A percentile compares a stretch with the other conserved stretches of the same genome.
These are phyloP conservation scores for Calypte anna DNA, from an alignment of 2,113 vertebrate genomes.

Conservation along the genomic window DNA sequence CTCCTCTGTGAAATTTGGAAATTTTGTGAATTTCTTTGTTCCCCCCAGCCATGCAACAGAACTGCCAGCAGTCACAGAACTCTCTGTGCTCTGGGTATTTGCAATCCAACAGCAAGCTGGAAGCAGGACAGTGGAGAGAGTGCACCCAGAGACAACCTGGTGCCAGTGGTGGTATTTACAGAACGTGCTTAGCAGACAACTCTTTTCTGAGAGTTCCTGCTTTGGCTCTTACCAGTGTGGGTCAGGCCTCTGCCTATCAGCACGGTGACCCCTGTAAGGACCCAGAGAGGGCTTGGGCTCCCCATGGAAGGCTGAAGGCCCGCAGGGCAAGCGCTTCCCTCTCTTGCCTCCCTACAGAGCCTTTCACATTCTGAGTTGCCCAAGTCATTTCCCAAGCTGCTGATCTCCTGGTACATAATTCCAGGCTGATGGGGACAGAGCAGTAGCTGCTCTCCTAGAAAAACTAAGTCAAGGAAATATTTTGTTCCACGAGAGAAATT, in stretches of 20 bases:
- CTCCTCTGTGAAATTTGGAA: neutral
- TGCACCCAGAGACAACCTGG: neutral
- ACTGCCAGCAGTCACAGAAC: neutral
- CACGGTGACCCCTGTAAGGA: accelerated
- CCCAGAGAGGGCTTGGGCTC: accelerated
- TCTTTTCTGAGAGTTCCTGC: neutral
- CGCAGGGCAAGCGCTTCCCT: neutral
- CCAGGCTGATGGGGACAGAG: neutral
- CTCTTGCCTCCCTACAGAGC: neutral
- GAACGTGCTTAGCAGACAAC: neutral
- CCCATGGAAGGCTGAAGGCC: accelerated
- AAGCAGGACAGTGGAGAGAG: neutral
- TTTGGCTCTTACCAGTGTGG: neutral
- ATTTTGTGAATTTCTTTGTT: neutral
- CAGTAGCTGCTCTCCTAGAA: neutral
- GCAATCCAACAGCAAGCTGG: neutral
- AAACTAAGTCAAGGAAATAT: neutral
- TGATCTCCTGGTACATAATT: neutral
- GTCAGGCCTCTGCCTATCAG: accelerated
- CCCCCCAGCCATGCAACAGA: neutral
- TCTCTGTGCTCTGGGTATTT: neutral
- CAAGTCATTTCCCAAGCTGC: neutral
- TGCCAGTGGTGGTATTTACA: neutral
- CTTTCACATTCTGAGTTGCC: accelerated
- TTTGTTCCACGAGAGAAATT: neutral